phyloP scores from a whole-genome alignment of 1,140 invertebrate species.

The Drosophila repletoides region DNA sequence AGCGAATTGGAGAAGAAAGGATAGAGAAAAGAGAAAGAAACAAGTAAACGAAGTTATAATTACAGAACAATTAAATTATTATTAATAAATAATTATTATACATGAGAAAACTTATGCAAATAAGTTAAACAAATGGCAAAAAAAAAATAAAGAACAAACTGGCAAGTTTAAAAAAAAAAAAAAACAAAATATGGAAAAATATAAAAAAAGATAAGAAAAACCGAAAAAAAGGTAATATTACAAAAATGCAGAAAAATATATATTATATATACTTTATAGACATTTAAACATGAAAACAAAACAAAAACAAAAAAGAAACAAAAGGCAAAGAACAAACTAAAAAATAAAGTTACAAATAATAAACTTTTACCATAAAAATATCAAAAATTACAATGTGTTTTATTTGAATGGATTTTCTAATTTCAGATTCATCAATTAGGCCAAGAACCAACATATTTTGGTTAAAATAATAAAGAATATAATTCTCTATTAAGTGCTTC shows the following conservation, averaged over 20 bases:
- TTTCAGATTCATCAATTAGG: not conserved
- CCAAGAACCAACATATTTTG: no score
- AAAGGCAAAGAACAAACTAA: conserved; percentile 72
- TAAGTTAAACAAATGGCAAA: conserved; percentile 56
- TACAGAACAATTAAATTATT: conserved; percentile 78
- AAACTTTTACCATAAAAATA: conserved; percentile 81
- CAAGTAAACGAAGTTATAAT: conserved; percentile 73
- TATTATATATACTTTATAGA: conserved; percentile 82
- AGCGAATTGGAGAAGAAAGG: conserved; percentile 28
- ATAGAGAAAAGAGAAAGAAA: conserved; percentile 11
- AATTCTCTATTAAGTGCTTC: no score
- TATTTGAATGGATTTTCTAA: conserved; percentile 10
- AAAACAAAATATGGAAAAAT: conserved; percentile 31
- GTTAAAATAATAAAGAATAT: no score
- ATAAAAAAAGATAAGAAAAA: conserved; percentile 31
- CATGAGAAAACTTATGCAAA: conserved; percentile 72
- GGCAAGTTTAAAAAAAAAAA: conserved; percentile 44
- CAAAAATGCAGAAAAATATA: conserved; percentile 71
- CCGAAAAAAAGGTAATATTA: conserved; percentile 43
- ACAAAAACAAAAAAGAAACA: no score
- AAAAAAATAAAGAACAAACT: conserved; percentile 38
- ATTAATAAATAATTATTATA: conserved; percentile 79
- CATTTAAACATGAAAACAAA: conserved; percentile 79
- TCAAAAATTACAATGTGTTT: conserved; percentile 17
- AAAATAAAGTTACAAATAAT: conserved; percentile 82